Evolutionary conservation across 2,113 vertebrate species (phyloP), one percentile per base, ranked within the genome.

Genomic region (Paralichthys olivaceus): DNA sequence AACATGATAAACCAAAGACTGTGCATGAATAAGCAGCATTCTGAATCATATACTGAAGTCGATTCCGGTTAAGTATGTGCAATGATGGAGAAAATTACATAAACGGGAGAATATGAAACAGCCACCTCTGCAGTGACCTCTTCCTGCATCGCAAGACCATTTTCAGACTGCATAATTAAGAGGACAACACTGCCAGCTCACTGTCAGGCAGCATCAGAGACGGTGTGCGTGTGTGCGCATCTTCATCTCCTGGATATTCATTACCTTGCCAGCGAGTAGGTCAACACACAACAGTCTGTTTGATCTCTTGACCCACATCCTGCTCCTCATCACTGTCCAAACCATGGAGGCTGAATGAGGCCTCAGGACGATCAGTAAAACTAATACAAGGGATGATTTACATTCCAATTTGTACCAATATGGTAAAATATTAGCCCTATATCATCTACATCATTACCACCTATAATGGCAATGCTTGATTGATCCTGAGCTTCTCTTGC

Each of bases 191-290:
- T 71, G 70, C 75, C 72, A 82, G 79, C 74, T 76, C 72, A 66
- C 72, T 81, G 86, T 87, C 87, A 87, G 65, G 69, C 76, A 49
- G 15, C 62, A 89, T 89, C 86, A 81, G 77, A 76, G n/a, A 51
- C 73, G 23, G 49, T 57, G 28, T 59, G 61, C 15, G 57, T 70
- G 59, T 25, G 47, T 56, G 8, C 37, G 63, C 75, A 64, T 87
- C 82, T 88, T 81, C 72, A 90, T 88, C 70, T 75, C 26, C 29
- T 28, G 64, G 60, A 72, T 57, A 72, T 67, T 85, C 61, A 66
- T 74, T 85, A 89, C 74, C 57, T 64, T 85, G 84, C 80, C 84
- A 77, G 56, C 70, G 84, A 47, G 47, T 40, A 55, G 69, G 82
- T 87, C 81, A 83, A 56, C 37, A 58, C 61, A 82, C 54, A 81